A percentile compares a stretch with the other conserved stretches of the same genome.
Evolutionary conservation across 2,888 invertebrate species (phyloP).

Genomic region (Notocelia uddmanniana): DNA sequence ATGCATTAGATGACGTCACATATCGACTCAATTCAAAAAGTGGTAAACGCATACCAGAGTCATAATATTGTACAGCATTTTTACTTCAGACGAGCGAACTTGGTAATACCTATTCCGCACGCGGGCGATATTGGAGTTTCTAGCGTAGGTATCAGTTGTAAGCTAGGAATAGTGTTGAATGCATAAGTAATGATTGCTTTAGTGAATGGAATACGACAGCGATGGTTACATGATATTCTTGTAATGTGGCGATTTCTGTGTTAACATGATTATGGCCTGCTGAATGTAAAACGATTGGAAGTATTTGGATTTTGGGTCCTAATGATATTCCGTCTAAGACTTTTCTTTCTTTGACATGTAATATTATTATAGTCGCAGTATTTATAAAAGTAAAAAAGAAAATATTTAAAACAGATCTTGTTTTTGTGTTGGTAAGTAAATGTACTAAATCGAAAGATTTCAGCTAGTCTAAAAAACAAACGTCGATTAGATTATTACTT

Average conservation of each 20-base stretch:
- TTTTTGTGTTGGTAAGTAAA: no score
- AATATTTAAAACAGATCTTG: no score
- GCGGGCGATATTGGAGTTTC: constrained; percentile 32
- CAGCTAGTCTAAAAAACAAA: no score
- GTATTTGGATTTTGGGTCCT: no score
- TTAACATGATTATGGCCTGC: neutral
- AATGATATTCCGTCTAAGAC: no score
- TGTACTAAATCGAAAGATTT: no score
- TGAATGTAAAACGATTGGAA: no score
- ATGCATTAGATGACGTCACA: constrained; percentile 47
- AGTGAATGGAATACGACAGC: neutral
- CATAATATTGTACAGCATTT: neutral
- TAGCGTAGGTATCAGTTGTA: constrained; percentile 12
- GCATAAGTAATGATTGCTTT: neutral
- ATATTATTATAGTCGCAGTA: no score
- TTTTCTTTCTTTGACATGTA: no score
- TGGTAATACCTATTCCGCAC: constrained; percentile 23
- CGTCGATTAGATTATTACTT: no score
- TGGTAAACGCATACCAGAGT: neutral
- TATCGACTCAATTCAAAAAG: neutral
- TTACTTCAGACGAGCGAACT: neutral
- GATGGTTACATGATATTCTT: neutral
- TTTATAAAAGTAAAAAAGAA: no score
- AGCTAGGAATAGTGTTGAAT: constrained; percentile 29
- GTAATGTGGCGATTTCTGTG: neutral